Conservation (phyloP, 2,888 invertebrate species). For the Eugnorisma glareosa region DNA sequence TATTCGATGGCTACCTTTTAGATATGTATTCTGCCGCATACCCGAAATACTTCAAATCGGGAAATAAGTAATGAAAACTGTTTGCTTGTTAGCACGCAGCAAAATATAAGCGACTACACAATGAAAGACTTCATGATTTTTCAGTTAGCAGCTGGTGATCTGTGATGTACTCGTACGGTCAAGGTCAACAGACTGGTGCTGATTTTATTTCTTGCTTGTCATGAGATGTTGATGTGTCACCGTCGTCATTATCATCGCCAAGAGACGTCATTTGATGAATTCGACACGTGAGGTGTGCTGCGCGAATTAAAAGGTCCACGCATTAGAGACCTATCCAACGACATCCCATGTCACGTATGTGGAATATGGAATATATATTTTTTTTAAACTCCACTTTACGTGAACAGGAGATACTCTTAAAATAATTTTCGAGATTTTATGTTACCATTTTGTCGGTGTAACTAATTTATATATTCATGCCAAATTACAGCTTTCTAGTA, state of each 20-base stretch:
- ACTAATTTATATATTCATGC: too few relatives aligned
- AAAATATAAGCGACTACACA: constrained; percentile 37
- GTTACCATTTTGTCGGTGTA: too few relatives aligned
- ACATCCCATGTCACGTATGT: too few relatives aligned
- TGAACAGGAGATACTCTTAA: too few relatives aligned
- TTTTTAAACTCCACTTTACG: too few relatives aligned
- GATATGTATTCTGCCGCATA: neutral
- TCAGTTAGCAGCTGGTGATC: constrained; percentile 42
- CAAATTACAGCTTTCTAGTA: too few relatives aligned
- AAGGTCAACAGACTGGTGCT: constrained; percentile 22
- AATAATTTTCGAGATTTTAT: too few relatives aligned
- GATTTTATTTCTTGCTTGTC: constrained; percentile 24
- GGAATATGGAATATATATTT: too few relatives aligned
- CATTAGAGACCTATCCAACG: too few relatives aligned
- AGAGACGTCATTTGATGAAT: neutral
- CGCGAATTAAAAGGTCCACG: neutral
- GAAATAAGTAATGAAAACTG: constrained; percentile 47
- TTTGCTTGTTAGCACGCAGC: constrained; percentile 47
- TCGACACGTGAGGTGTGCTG: neutral
- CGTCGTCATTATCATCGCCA: neutral
- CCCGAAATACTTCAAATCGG: constrained; percentile 16
- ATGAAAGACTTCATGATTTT: constrained; percentile 49
- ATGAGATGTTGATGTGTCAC: neutral
- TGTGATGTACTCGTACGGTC: constrained; percentile 32
- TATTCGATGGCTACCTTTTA: neutral